phyloP scores from a whole-genome alignment of 1,140 invertebrate genomes.

The Drosophila nasuta region DNA sequence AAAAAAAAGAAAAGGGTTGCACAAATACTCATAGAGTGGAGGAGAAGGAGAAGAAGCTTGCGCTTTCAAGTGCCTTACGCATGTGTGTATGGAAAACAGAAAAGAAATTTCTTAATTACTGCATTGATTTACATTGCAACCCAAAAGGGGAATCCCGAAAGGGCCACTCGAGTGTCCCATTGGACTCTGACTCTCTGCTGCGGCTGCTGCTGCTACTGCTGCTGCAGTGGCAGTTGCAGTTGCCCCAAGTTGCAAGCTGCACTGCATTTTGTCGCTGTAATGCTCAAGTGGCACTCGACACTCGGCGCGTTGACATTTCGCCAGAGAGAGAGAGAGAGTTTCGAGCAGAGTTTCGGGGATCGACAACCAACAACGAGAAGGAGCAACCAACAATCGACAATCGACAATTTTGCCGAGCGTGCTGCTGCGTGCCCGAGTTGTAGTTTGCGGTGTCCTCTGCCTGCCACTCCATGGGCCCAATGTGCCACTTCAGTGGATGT shows the following conservation, averaged over 20 bases:
- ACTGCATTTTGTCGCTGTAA: slow-evolving; percentile 65
- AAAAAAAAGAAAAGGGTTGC: slow-evolving; percentile 20
- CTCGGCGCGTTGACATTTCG: slow-evolving; percentile 64
- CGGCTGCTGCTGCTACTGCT: no score
- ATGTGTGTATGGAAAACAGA: slow-evolving; percentile 44
- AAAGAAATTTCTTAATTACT: slow-evolving; percentile 76
- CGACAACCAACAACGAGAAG: slow-evolving; percentile 17
- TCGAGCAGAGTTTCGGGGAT: slow-evolving; percentile 37
- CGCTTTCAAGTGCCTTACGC: slow-evolving; percentile 67
- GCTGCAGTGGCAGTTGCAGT: not conserved
- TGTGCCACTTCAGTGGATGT: slow-evolving; percentile 59
- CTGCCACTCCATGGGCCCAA: slow-evolving; percentile 24
- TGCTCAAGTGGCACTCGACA: slow-evolving; percentile 65
- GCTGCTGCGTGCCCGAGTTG: slow-evolving; percentile 79
- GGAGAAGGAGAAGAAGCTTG: slow-evolving; percentile 16
- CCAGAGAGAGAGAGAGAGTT: slow-evolving; percentile 39
- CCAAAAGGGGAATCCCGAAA: slow-evolving; percentile 18
- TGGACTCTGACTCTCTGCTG: slow-evolving; percentile 2
- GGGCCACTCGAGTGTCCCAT: slow-evolving; percentile 62
- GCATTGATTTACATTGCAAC: slow-evolving; percentile 74
- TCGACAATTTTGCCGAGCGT: slow-evolving; percentile 45
- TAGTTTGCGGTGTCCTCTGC: slow-evolving; percentile 68
- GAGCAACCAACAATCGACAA: slow-evolving; percentile 19
- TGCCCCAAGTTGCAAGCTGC: slow-evolving; percentile 8
- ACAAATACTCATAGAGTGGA: not conserved